phyloP scores from a whole-genome alignment of 2,797 vertebrate species.

The Botia almorhae region DNA sequence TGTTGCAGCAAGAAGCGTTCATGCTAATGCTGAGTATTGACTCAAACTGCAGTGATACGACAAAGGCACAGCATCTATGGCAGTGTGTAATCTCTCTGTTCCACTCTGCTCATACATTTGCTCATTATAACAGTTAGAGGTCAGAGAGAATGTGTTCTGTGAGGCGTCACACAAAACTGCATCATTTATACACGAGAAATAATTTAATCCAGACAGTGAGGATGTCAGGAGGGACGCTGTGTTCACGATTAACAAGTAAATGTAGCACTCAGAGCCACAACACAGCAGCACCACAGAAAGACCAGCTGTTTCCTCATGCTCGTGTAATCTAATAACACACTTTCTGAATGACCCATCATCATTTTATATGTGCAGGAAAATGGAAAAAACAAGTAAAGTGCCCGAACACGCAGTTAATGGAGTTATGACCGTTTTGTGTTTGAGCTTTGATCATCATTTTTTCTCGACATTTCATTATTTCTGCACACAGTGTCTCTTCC shows the following conservation, averaged over 20 bases:
- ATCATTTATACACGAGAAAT: constrained; percentile 68
- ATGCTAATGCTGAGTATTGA: constrained; percentile 24
- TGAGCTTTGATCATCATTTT: constrained; percentile 49
- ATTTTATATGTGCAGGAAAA: constrained; percentile 69
- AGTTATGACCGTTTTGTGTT: constrained; percentile 64
- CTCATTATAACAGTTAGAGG: constrained; percentile 67
- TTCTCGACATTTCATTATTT: neutral
- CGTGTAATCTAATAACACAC: constrained; percentile 73
- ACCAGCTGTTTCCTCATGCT: constrained; percentile 61
- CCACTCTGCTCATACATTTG: constrained; percentile 59
- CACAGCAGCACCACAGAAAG: constrained; percentile 46
- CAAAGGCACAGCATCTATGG: constrained; percentile 30
- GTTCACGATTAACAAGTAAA: constrained; percentile 57
- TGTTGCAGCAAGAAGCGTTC: constrained; percentile 10
- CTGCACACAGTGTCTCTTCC: no score
- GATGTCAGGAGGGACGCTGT: constrained; percentile 62
- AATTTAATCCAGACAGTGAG: constrained; percentile 66
- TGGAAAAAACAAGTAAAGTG: constrained; percentile 67
- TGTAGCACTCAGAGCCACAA: constrained; percentile 55
- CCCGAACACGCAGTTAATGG: constrained; percentile 70
- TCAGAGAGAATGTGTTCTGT: constrained; percentile 50
- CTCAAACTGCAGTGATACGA: constrained; percentile 1
- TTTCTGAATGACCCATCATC: constrained; percentile 78
- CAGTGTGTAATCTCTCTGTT: constrained; percentile 8
- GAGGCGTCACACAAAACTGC: constrained; percentile 63